Conservation (phyloP, 2,113 vertebrate species). For the Podiceps cristatus region DNA sequence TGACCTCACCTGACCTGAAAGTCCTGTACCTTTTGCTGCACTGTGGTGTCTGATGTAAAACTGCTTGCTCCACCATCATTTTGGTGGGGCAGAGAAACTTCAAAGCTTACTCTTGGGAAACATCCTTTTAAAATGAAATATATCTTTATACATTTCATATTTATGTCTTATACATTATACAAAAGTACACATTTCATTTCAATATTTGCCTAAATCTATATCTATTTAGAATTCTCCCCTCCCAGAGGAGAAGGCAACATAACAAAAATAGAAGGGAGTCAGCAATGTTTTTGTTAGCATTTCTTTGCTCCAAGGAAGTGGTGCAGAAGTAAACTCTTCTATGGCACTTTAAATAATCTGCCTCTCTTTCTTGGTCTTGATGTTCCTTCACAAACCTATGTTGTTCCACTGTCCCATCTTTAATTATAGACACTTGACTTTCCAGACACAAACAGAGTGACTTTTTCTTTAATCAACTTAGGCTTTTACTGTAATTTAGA, state of each 20-base stretch:
- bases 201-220: not conserved
- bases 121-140: not conserved
- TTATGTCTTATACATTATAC: not conserved
- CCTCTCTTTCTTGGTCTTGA: not conserved
- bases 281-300: not conserved
- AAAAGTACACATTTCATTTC: not conserved
- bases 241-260: not conserved
- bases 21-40: not conserved
- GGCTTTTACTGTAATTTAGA: not conserved
- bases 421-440: not conserved
- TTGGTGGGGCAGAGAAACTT: not conserved
- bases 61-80: not conserved
- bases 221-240: not conserved
- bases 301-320: not conserved
- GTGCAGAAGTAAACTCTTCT: not conserved
- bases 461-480: not conserved
- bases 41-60: not conserved
- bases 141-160: not conserved
- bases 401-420: not conserved
- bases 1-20: not conserved
- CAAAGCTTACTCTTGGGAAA: not conserved
- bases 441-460: not conserved
- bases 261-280: not conserved
- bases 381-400: not conserved
- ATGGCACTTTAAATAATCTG: not conserved